Percentiles rank a stretch among this genome's conserved stretches.
Evolutionary conservation across 2,888 invertebrate genomes (phyloP).

Genomic region (Zygaena filipendulae): DNA sequence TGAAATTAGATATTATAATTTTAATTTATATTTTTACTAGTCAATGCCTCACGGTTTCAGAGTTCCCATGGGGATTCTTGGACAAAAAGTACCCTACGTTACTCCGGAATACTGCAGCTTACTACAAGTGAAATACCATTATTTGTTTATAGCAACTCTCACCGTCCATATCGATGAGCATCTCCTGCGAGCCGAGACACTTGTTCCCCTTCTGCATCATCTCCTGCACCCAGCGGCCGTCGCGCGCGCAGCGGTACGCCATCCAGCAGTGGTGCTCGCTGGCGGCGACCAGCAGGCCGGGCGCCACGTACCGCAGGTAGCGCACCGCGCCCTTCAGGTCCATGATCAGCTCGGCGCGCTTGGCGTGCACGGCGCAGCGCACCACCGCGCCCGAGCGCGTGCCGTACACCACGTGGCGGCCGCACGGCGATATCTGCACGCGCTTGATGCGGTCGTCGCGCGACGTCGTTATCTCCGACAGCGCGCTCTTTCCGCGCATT

Average conservation of each 20-base stretch:
- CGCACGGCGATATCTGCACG: conserved; percentile 58
- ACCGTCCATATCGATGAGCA: conserved; percentile 54
- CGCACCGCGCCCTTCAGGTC: conserved; percentile 47
- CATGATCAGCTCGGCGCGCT: conserved; percentile 38
- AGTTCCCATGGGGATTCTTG: no score
- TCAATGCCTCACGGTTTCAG: no score
- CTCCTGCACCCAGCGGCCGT: conserved; percentile 38
- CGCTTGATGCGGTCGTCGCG: conserved; percentile 49
- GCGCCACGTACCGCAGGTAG: conserved; percentile 45
- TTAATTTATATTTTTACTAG: no score
- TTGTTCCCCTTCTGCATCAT: conserved; percentile 49
- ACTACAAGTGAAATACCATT: no score
- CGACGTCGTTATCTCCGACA: conserved; percentile 49
- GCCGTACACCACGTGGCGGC: conserved; percentile 59
- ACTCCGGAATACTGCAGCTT: no score
- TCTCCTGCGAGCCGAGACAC: conserved; percentile 54
- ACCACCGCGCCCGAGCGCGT: conserved; percentile 49
- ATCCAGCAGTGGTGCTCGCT: conserved; percentile 49
- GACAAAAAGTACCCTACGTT: no score
- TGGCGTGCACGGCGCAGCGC: conserved; percentile 44
- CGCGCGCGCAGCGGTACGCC: conserved; percentile 34
- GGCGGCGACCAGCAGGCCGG: conserved; percentile 41
- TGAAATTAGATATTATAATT: no score
- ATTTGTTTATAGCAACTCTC: no score
- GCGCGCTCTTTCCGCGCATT: conserved; percentile 48